phyloP scores from a whole-genome alignment of 2,888 invertebrate genomes.

The Leptopilina syphax region DNA sequence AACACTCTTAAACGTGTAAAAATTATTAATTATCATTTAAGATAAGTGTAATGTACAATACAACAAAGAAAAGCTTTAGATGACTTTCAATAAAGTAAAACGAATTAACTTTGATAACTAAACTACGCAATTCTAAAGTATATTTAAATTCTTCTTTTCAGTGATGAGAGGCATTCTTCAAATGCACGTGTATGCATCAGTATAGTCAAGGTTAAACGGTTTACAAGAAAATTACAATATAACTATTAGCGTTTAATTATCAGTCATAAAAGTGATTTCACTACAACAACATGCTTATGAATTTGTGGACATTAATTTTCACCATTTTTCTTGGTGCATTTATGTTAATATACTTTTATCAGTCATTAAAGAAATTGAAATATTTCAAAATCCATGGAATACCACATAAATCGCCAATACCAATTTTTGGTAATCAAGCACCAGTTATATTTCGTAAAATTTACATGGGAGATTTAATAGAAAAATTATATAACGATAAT shows the following conservation, averaged over 20 bases:
- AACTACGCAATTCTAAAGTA: not conserved
- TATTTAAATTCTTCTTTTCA: not conserved
- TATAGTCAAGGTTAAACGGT: not conserved
- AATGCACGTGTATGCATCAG: not conserved
- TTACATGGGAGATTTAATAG: not conserved
- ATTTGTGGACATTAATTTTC: constrained; percentile 1
- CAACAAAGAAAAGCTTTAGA: no score
- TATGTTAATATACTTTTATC: not conserved
- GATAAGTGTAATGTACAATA: no score
- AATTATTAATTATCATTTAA: no score
- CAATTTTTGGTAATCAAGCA: constrained; percentile 29
- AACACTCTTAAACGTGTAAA: no score
- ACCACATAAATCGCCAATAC: not conserved
- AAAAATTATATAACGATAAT: constrained; percentile 30
- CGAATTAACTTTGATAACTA: not conserved
- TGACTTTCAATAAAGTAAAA: not conserved
- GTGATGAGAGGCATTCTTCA: not conserved
- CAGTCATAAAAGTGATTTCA: not conserved
- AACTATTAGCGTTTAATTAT: not conserved
- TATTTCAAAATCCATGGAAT: constrained; percentile 13
- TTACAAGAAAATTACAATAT: not conserved
- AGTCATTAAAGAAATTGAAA: not conserved
- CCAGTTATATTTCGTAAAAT: not conserved
- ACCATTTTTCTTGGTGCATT: not conserved
- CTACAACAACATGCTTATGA: not conserved